A percentile compares a stretch with the other conserved stretches of the same genome.
Evolutionary conservation across 2,888 invertebrate species (phyloP).

Genomic region (Nephrotoma appendiculata): DNA sequence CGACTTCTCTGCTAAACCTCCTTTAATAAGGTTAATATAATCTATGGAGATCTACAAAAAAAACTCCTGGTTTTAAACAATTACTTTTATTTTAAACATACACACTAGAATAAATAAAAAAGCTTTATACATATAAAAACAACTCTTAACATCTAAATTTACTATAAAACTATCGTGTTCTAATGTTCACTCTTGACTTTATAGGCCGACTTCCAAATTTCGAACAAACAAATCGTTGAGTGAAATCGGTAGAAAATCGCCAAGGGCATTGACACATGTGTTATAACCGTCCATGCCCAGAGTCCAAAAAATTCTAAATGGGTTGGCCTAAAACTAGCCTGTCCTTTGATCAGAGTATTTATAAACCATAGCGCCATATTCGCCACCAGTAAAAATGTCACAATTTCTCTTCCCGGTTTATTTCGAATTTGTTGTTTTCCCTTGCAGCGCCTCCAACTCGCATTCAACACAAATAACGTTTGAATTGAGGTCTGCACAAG

Average conservation of each 20-base stretch:
- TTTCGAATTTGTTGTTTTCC: slow-evolving; percentile 52
- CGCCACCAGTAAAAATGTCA: slow-evolving; percentile 68
- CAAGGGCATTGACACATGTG: slow-evolving; percentile 76
- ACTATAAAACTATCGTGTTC: not conserved
- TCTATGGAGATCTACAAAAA: not conserved
- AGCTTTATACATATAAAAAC: not conserved
- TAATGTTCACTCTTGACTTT: slow-evolving; percentile 41
- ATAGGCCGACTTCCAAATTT: slow-evolving; percentile 84
- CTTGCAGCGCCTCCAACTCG: slow-evolving; percentile 59
- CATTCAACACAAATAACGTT: slow-evolving; percentile 61
- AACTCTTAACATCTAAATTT: not conserved
- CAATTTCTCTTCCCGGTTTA: slow-evolving; percentile 73
- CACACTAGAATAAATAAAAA: not conserved
- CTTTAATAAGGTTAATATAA: too few relatives aligned
- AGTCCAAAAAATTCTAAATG: slow-evolving; percentile 71
- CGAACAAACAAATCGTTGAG: slow-evolving; percentile 81
- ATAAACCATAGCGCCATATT: slow-evolving; percentile 80
- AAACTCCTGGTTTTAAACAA: not conserved
- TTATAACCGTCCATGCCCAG: slow-evolving; percentile 86
- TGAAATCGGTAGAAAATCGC: slow-evolving; percentile 85
- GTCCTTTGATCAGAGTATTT: slow-evolving; percentile 69
- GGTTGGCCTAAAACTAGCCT: slow-evolving; percentile 68
- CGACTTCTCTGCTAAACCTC: too few relatives aligned
- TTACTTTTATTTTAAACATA: not conserved
- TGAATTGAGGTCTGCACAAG: slow-evolving; percentile 66